These are phyloP conservation scores for Peromyscus melanophrys DNA, from an alignment of 2,797 vertebrate species.

Conservation along the genomic window DNA sequence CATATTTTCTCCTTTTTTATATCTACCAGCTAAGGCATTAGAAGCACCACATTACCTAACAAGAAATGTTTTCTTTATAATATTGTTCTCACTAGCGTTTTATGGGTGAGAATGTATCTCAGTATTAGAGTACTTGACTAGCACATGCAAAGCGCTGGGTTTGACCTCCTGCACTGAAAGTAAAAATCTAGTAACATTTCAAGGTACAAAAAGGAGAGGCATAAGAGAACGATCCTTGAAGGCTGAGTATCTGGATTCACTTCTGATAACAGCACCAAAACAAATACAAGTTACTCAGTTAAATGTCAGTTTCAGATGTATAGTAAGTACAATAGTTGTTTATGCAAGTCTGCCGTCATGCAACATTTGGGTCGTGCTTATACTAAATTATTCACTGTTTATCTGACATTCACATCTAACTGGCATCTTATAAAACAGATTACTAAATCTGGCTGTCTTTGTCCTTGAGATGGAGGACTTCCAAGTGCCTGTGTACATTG, in stretches of 20 bases:
- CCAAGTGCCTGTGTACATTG: neutral
- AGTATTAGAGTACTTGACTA: neutral
- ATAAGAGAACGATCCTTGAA: neutral
- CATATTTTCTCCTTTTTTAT: neutral
- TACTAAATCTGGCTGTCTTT: neutral
- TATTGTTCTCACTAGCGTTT: slow-evolving; percentile 49
- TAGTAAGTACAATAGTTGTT: neutral
- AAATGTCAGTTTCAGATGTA: neutral
- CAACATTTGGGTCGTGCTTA: neutral
- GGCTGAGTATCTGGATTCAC: neutral
- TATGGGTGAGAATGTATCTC: neutral
- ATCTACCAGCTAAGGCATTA: neutral
- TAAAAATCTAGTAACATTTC: neutral
- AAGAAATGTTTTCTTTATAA: slow-evolving; percentile 32
- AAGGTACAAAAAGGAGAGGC: slow-evolving; percentile 46
- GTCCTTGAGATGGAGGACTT: neutral
- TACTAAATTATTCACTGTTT: slow-evolving; percentile 36
- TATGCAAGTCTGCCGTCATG: neutral
- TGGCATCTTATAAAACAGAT: neutral
- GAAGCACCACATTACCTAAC: neutral
- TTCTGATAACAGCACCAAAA: neutral
- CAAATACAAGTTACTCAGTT: neutral
- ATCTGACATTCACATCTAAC: slow-evolving; percentile 52
- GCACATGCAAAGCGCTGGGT: neutral
- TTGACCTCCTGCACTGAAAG: neutral